Evolutionary conservation across 1,140 invertebrate species (phyloP).

Genomic region (Pseudomyrmex dendroicus): DNA sequence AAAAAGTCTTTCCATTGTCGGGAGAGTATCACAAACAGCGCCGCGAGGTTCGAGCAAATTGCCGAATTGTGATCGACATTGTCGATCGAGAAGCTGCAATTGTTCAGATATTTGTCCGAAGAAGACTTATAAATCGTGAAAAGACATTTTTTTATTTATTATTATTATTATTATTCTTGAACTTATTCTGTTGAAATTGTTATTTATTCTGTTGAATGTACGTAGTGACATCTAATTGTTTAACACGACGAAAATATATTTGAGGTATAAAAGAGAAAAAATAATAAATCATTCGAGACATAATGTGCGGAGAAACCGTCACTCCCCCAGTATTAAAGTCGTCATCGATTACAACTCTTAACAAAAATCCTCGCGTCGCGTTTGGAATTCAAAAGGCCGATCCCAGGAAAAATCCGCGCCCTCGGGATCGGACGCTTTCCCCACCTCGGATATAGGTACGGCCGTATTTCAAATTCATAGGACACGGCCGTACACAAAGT

Average conservation of each 20-base stretch:
- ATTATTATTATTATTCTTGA: too few species aligned
- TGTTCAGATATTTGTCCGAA: not conserved
- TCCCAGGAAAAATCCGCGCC: constrained; percentile 15
- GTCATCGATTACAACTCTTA: constrained; percentile 6
- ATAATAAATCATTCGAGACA: too few species aligned
- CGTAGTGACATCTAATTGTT: not conserved
- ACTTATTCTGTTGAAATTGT: too few species aligned
- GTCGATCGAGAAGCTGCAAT: not conserved
- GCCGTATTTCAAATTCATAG: constrained; percentile 62
- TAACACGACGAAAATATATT: not conserved
- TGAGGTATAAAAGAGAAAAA: too few species aligned
- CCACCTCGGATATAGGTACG: not conserved
- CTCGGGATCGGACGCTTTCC: not conserved
- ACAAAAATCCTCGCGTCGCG: not conserved
- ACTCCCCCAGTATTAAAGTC: not conserved
- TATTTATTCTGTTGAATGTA: too few species aligned
- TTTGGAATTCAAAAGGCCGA: constrained; percentile 13
- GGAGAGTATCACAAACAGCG: not conserved
- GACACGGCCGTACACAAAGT: constrained; percentile 26
- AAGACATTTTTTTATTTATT: too few species aligned
- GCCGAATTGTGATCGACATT: constrained; percentile 6
- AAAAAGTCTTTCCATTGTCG: constrained; percentile 15
- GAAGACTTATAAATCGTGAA: too few species aligned
- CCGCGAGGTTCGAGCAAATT: not conserved
- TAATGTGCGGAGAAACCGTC: too few species aligned